Evolutionary conservation across 2,797 vertebrate genomes (phyloP).

Genomic region (Melanotaenia pygmaea): DNA sequence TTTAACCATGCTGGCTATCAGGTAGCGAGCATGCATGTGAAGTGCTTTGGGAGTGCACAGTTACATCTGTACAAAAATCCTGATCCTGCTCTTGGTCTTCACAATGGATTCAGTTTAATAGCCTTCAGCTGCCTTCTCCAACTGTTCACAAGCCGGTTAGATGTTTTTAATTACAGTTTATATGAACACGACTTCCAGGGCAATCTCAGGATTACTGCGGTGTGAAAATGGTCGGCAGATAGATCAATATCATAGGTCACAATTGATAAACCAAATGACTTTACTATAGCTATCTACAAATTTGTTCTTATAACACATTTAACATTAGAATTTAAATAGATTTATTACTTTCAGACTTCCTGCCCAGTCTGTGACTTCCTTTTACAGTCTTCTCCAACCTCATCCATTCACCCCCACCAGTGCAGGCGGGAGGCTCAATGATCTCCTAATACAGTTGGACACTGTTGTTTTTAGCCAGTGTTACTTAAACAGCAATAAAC

Average conservation of each 20-base stretch:
- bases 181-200: neutral
- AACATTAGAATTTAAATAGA: neutral
- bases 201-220: no score
- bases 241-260: neutral
- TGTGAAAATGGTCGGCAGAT: neutral
- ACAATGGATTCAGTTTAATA: constrained; percentile 50
- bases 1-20: constrained; percentile 47
- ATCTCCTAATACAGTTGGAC: constrained; percentile 5
- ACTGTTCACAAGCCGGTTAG: constrained; percentile 45
- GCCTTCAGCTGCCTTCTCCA: constrained; percentile 32
- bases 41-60: constrained; percentile 49
- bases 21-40: constrained; percentile 31
- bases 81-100: constrained; percentile 38
- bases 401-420: neutral
- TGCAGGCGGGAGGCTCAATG: neutral
- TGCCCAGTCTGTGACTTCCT: no score
- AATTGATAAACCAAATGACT: neutral
- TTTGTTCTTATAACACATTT: neutral
- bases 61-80: constrained; percentile 67
- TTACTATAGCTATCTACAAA: neutral
- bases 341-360: neutral
- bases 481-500: constrained; percentile 11
- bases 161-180: constrained; percentile 51
- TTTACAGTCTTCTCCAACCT: neutral
- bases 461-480: constrained; percentile 13